phyloP scores from a whole-genome alignment of 2,113 vertebrate genomes.

The Rhinolophus sinicus region DNA sequence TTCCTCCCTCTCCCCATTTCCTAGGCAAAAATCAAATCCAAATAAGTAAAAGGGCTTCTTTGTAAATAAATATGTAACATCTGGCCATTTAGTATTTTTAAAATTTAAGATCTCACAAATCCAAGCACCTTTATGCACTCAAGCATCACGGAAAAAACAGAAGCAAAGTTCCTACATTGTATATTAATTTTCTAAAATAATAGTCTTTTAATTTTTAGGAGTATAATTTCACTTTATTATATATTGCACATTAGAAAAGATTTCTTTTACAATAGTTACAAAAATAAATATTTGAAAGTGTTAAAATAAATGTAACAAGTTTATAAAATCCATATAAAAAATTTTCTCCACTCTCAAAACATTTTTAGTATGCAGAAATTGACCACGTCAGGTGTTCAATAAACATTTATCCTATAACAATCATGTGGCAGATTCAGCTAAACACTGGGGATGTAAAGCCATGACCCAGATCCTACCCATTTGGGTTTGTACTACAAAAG shows the following conservation, averaged over 20 bases:
- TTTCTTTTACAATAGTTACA: neutral
- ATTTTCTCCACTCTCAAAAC: neutral
- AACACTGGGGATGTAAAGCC: neutral
- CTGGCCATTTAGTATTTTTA: slow-evolving; percentile 6
- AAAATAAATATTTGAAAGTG: neutral
- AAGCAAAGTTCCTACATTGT: neutral
- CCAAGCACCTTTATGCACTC: neutral
- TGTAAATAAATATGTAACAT: neutral
- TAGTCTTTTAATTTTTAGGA: neutral
- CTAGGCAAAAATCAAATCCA: neutral
- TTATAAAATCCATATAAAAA: slow-evolving; percentile 9
- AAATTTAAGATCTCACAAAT: slow-evolving; percentile 20
- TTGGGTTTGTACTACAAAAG: neutral
- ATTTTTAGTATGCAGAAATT: neutral
- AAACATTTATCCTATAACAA: neutral
- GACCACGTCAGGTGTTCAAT: neutral
- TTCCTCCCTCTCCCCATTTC: neutral
- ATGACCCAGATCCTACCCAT: neutral
- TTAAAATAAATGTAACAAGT: neutral
- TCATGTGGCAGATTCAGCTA: neutral
- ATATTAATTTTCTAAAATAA: neutral
- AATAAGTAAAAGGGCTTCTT: neutral
- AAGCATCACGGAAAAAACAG: neutral
- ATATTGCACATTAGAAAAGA: neutral
- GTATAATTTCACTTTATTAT: neutral